Conservation (phyloP, 2,797 vertebrate species). For the Squalus acanthias region DNA sequence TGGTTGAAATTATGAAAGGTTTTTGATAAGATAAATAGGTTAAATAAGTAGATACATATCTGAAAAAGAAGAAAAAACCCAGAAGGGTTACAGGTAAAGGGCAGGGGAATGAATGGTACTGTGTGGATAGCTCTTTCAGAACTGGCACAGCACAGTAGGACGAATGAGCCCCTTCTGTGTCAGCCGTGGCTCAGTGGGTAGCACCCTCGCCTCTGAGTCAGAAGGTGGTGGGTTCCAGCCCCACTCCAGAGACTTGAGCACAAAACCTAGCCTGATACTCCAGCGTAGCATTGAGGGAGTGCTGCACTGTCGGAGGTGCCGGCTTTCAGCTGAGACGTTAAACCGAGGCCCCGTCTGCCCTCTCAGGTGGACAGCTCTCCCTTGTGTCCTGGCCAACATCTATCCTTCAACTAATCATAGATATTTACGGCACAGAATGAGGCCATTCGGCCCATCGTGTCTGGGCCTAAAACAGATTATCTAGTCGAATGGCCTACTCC, state of each 20-base stretch:
- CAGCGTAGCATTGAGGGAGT: background rate
- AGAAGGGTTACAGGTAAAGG: background rate
- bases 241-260: background rate
- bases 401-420: background rate
- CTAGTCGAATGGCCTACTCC: too few relatives aligned
- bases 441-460: too few relatives aligned
- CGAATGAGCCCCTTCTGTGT: background rate
- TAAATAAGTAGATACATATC: background rate
- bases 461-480: background rate
- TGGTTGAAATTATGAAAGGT: background rate
- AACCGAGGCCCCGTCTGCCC: background rate
- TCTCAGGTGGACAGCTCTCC: background rate
- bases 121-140: background rate
- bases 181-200: too few relatives aligned
- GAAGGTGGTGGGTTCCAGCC: background rate
- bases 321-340: background rate
- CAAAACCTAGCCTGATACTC: background rate
- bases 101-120: background rate
- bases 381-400: background rate
- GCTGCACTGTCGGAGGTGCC: background rate
- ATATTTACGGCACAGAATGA: too few relatives aligned
- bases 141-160: background rate
- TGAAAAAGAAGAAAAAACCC: background rate
- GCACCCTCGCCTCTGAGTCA: background rate
- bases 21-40: background rate